A percentile compares a stretch with the other conserved stretches of the same genome.
These are phyloP conservation scores for Noctua janthe DNA, from an alignment of 2,888 invertebrate species.

Conservation along the genomic window DNA sequence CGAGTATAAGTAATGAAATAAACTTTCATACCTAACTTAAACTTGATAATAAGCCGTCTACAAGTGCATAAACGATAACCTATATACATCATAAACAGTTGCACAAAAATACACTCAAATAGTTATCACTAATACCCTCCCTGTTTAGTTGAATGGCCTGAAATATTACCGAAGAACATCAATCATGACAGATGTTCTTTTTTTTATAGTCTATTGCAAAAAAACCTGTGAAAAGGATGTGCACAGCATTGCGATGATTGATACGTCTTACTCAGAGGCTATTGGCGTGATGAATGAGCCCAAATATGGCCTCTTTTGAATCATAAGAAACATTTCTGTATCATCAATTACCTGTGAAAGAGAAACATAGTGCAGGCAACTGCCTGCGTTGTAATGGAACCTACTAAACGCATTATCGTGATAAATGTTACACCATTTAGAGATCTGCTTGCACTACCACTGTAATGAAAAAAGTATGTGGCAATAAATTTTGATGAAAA, in stretches of 20 bases:
- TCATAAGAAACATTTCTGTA: slow-evolving; percentile 58
- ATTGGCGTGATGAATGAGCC: slow-evolving; percentile 67
- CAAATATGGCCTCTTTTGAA: slow-evolving; percentile 59
- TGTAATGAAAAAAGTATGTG: slow-evolving; percentile 41
- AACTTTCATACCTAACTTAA: not conserved
- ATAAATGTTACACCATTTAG: slow-evolving; percentile 47
- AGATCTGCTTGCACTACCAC: slow-evolving; percentile 25
- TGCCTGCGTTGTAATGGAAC: slow-evolving; percentile 49
- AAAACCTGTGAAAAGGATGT: slow-evolving; percentile 70
- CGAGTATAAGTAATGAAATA: too few species aligned
- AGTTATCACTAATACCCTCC: slow-evolving; percentile 52
- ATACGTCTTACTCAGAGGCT: slow-evolving; percentile 62
- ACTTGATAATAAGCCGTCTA: not conserved
- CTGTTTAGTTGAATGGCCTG: slow-evolving; percentile 39
- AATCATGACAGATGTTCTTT: slow-evolving; percentile 70
- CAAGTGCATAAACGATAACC: not conserved
- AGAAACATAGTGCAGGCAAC: slow-evolving; percentile 53
- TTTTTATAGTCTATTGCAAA: slow-evolving; percentile 70
- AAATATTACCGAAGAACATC: slow-evolving; percentile 72
- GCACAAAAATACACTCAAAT: slow-evolving; percentile 18
- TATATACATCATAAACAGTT: slow-evolving; percentile 3
- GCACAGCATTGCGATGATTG: slow-evolving; percentile 71
- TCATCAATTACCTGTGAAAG: slow-evolving; percentile 57
- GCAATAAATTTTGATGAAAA: slow-evolving; percentile 4
- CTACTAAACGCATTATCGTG: slow-evolving; percentile 53